phyloP scores from a whole-genome alignment of 2,888 invertebrate species.

The Pediacus dermestoides region DNA sequence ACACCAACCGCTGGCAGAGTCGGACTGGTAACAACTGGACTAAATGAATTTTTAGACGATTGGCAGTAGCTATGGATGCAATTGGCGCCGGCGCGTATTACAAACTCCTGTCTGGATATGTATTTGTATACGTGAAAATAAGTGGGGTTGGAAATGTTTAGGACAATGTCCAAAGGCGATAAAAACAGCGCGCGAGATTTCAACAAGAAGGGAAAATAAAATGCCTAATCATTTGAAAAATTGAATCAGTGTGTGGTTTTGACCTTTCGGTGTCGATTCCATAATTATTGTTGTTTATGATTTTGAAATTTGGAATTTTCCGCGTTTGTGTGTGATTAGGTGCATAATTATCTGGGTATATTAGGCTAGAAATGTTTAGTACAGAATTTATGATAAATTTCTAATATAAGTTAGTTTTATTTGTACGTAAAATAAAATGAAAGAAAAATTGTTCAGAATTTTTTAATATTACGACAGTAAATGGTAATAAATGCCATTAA shows the following conservation, averaged over 20 bases:
- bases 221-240: slow-evolving; percentile 27
- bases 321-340: too few species aligned
- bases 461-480: too few species aligned
- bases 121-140: background rate
- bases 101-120: slow-evolving; percentile 8
- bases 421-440: too few species aligned
- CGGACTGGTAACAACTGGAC: slow-evolving; percentile 23
- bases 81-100: slow-evolving; percentile 24
- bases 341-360: too few species aligned
- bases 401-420: too few species aligned
- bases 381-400: too few species aligned
- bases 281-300: too few species aligned
- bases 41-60: slow-evolving; percentile 22
- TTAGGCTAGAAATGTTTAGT: too few species aligned
- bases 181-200: too few species aligned
- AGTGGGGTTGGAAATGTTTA: slow-evolving; percentile 31
- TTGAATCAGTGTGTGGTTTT: slow-evolving; percentile 25
- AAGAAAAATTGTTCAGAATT: too few species aligned
- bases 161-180: slow-evolving; percentile 40
- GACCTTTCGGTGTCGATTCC: slow-evolving; percentile 19
- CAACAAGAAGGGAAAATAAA: slow-evolving; percentile 35
- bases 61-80: slow-evolving; percentile 22
- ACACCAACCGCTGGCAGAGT: slow-evolving; percentile 18
- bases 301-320: too few species aligned
- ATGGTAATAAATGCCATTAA: too few species aligned